Evolutionary conservation across 2,888 invertebrate species (phyloP).

Genomic region (Oithona nana): DNA sequence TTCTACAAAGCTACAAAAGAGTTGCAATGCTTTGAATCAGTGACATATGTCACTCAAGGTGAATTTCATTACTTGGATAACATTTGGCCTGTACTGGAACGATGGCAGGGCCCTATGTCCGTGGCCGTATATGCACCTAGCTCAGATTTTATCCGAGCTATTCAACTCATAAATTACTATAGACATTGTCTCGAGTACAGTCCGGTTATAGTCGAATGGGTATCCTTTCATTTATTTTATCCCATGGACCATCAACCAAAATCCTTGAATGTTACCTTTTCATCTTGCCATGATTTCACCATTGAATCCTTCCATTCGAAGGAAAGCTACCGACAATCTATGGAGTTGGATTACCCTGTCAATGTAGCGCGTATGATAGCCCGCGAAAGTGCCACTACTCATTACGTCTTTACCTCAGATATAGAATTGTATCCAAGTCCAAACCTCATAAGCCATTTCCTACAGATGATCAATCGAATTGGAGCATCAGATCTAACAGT

Average conservation of each 20-base stretch:
- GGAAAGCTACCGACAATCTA: conserved; percentile 31
- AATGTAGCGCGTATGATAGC: conserved; percentile 81
- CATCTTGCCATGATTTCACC: background rate
- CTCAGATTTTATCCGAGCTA: conserved; percentile 51
- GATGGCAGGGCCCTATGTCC: conserved; percentile 73
- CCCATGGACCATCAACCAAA: background rate
- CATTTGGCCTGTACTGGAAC: conserved; percentile 57
- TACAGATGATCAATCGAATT: conserved; percentile 51
- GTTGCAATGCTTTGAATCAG: conserved; percentile 55
- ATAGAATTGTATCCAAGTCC: conserved; percentile 79
- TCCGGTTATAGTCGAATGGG: conserved; percentile 48
- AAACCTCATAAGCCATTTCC: conserved; percentile 53
- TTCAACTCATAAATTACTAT: conserved; percentile 58
- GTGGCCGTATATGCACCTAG: conserved; percentile 74
- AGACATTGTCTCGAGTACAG: background rate
- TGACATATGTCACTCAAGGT: conserved; percentile 84
- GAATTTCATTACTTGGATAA: conserved; percentile 81
- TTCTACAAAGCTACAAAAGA: conserved; percentile 43
- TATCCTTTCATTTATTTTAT: conserved; percentile 76
- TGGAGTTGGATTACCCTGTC: conserved; percentile 65
- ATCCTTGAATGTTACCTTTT: background rate
- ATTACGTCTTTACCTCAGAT: conserved; percentile 65
- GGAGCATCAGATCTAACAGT: background rate
- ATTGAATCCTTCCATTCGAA: too few species aligned
- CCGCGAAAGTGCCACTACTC: conserved; percentile 56